A percentile compares a stretch with the other conserved stretches of the same genome.
phyloP scores from a whole-genome alignment of 2,113 vertebrate genomes.

The Perccottus glenii region DNA sequence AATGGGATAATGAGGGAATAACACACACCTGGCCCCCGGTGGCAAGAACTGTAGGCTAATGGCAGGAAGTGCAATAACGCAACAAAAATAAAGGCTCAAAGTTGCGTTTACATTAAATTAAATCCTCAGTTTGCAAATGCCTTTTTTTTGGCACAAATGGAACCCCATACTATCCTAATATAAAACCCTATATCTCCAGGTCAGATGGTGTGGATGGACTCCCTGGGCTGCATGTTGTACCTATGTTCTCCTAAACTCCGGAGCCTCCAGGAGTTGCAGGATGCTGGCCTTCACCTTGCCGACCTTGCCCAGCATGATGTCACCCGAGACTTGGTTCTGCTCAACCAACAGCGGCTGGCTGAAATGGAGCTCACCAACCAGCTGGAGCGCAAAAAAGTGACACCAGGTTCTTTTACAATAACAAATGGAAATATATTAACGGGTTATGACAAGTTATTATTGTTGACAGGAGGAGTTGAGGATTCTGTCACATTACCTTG shows the following conservation, averaged over 20 bases:
- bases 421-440: background rate
- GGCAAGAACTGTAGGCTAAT: no score
- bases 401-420: no score
- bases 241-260: constrained; percentile 75
- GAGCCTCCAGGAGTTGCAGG: constrained; percentile 76
- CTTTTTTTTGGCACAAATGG: no score
- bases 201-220: constrained; percentile 80
- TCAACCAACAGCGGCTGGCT: constrained; percentile 78
- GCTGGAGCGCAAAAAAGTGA: constrained; percentile 78
- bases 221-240: constrained; percentile 65
- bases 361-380: constrained; percentile 81
- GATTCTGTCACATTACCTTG: constrained; percentile 77
- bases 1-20: no score
- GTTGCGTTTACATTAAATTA: no score
- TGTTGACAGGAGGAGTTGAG: constrained; percentile 72
- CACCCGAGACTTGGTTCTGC: constrained; percentile 76
- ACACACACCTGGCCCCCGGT: no score
- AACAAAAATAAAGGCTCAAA: no score
- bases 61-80: no score
- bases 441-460: background rate
- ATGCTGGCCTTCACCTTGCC: constrained; percentile 72
- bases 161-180: background rate
- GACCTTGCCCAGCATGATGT: constrained; percentile 73
- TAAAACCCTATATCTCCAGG: constrained; percentile 30
- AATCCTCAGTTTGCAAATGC: no score